A percentile compares a stretch with the other conserved stretches of the same genome.
phyloP scores from a whole-genome alignment of 2,797 vertebrate genomes.

The Loris lydekkerianus region DNA sequence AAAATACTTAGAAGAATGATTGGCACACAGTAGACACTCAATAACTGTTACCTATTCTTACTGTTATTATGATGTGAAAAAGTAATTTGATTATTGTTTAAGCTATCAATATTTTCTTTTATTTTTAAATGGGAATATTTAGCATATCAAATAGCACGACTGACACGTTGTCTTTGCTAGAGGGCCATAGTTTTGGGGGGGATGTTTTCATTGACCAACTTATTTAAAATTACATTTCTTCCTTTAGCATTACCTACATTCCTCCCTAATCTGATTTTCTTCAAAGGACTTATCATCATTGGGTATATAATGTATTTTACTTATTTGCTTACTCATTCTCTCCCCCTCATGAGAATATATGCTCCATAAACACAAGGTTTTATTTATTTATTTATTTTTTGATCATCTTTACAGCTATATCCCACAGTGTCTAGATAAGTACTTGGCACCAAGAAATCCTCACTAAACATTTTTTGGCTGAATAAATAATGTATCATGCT shows the following conservation, averaged over 20 bases:
- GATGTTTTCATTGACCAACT: neutral
- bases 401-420: neutral
- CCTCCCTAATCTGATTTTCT: neutral
- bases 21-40: neutral
- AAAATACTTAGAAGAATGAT: neutral
- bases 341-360: neutral
- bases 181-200: neutral
- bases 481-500: neutral
- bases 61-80: neutral
- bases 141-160: neutral
- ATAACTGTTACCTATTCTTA: neutral
- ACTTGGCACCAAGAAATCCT: neutral
- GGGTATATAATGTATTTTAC: neutral
- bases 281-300: neutral
- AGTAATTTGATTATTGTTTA: neutral
- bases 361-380: neutral
- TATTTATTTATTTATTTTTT: neutral
- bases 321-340: neutral
- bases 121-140: slow-evolving; percentile 1
- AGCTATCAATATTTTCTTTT: neutral
- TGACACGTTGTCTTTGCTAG: neutral
- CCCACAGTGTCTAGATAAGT: neutral
- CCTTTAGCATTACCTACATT: neutral
- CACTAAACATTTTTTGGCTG: neutral
- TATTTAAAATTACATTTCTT: neutral